Conservation (phyloP, 1,140 invertebrate genomes). For the Andricus grossulariae region DNA sequence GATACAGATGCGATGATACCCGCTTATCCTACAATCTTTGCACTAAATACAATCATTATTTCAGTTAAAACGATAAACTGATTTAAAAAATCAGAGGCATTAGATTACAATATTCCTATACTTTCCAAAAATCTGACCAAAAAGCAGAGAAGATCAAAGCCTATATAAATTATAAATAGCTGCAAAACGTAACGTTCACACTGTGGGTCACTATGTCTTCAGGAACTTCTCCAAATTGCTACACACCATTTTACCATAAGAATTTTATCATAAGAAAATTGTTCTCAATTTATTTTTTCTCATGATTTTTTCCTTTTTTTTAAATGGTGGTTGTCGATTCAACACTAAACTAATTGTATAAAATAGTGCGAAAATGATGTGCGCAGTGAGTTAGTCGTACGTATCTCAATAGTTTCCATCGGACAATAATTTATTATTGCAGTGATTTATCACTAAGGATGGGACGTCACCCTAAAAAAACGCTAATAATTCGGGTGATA, state of each 20-base stretch:
- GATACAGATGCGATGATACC: conserved; percentile 15
- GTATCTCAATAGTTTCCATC: conserved; percentile 32
- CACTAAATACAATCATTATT: conserved; percentile 16
- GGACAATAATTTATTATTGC: conserved; percentile 34
- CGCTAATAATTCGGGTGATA: conserved; percentile 38
- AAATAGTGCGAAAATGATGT: no score
- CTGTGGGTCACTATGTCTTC: neutral
- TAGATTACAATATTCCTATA: neutral
- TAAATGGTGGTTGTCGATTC: neutral
- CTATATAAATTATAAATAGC: conserved; percentile 15
- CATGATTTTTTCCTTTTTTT: neutral
- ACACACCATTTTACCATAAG: neutral
- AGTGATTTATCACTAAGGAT: conserved; percentile 34
- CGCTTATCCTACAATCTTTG: conserved; percentile 20
- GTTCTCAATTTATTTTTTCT: neutral
- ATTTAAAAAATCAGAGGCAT: neutral
- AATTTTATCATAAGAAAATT: neutral
- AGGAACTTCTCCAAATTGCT: neutral
- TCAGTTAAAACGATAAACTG: neutral
- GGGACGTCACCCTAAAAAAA: conserved; percentile 25
- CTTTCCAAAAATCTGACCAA: conserved; percentile 15
- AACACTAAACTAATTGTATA: neutral
- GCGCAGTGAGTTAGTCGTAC: conserved; percentile 1
- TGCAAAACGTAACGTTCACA: conserved; percentile 4
- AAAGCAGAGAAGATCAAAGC: neutral